Evolutionary conservation across 2,797 vertebrate genomes (phyloP).

Genomic region (Podargus strigoides): DNA sequence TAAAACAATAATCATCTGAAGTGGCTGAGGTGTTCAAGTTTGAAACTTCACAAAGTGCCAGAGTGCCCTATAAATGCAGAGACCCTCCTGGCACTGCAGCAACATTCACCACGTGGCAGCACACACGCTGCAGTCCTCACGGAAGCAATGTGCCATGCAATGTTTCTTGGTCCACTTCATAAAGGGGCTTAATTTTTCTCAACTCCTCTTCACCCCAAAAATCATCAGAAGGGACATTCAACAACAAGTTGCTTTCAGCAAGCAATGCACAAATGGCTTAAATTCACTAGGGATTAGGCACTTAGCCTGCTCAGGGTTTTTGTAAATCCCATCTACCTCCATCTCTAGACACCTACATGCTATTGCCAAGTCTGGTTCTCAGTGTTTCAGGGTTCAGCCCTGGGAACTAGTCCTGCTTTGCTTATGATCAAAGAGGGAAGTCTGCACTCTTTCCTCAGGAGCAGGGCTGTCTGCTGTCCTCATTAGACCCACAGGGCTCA

Average conservation of each 20-base stretch:
- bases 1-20: constrained; percentile 43
- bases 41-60: not conserved
- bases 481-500: accelerated
- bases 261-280: not conserved
- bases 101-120: not conserved
- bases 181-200: not conserved
- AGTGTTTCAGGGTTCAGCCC: not conserved
- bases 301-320: not conserved
- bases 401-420: not conserved
- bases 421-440: not conserved
- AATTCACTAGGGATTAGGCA: not conserved
- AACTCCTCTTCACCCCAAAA: not conserved
- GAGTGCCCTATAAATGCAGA: not conserved
- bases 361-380: not conserved
- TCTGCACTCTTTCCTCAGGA: not conserved
- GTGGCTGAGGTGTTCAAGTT: not conserved
- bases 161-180: not conserved
- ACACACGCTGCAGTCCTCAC: not conserved
- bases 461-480: not conserved
- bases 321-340: not conserved
- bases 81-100: not conserved
- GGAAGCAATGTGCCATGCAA: accelerated
- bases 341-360: not conserved
- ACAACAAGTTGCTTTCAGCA: not conserved
- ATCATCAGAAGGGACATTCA: not conserved